Percentiles rank a stretch among this genome's conserved stretches.
Conservation (phyloP, 2,113 vertebrate species). For the Tringa solitaria region DNA sequence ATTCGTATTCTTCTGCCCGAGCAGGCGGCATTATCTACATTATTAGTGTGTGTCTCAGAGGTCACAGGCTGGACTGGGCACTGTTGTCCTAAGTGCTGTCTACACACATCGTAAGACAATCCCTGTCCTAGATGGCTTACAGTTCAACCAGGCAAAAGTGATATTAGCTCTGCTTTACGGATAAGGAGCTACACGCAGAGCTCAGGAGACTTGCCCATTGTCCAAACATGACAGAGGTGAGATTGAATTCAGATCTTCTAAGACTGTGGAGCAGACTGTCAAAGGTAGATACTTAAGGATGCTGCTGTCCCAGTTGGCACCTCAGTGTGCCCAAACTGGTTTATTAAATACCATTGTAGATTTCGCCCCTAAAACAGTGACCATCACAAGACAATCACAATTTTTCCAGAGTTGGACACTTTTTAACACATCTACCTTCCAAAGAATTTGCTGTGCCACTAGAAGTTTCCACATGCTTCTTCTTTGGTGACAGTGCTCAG, state of each 20-base stretch:
- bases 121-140: constrained; percentile 8
- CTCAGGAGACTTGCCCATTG: not conserved
- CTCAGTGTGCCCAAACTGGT: not conserved
- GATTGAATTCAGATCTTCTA: not conserved
- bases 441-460: not conserved
- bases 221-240: not conserved
- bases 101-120: constrained; percentile 23
- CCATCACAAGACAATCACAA: not conserved
- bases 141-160: not conserved
- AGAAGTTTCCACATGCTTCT: not conserved
- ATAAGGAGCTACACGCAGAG: not conserved
- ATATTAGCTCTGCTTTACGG: not conserved
- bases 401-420: not conserved
- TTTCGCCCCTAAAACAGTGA: not conserved
- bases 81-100: constrained; percentile 3
- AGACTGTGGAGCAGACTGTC: not conserved
- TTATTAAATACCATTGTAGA: not conserved
- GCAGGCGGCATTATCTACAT: not conserved
- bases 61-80: not conserved
- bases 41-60: not conserved
- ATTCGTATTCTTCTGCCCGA: not conserved
- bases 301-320: not conserved
- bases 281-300: not conserved
- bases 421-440: not conserved
- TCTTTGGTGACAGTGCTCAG: not conserved